These are phyloP conservation scores for Cryptoleucopteryx plumbea DNA, from an alignment of 2,113 vertebrate genomes.

Conservation along the genomic window DNA sequence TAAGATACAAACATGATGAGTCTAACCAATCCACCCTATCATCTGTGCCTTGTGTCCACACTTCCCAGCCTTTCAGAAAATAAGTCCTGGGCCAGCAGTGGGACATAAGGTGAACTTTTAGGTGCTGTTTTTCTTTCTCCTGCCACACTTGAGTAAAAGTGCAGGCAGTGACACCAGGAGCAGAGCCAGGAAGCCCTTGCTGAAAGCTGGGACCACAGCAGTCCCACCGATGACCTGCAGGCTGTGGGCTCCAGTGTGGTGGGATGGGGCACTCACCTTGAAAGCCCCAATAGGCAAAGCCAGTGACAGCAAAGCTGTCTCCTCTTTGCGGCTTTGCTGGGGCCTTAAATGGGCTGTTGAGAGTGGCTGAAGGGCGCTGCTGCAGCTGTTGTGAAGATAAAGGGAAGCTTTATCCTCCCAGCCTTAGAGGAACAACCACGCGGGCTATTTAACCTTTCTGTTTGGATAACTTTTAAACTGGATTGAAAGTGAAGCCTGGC, in stretches of 20 bases:
- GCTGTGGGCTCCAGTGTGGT: not conserved
- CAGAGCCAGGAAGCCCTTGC: not conserved
- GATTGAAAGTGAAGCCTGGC: not conserved
- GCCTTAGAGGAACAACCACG: not conserved
- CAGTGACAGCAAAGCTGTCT: not conserved
- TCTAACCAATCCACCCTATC: not conserved
- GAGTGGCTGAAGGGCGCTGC: not conserved
- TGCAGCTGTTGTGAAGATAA: conserved; percentile 16
- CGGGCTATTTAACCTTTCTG: not conserved
- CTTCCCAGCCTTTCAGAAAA: not conserved
- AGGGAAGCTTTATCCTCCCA: not conserved
- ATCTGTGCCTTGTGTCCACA: not conserved
- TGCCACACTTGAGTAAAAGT: not conserved
- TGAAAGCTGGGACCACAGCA: not conserved
- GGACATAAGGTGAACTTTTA: not conserved
- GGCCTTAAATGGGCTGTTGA: not conserved
- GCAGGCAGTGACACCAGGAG: not conserved
- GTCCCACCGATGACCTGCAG: not conserved
- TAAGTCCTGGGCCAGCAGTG: not conserved
- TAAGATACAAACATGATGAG: not conserved
- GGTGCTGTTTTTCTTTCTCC: not conserved
- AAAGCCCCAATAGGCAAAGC: not conserved
- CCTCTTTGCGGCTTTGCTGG: not conserved
- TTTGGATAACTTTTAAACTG: conserved; percentile 3
- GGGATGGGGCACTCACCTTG: not conserved